A percentile compares a stretch with the other conserved stretches of the same genome.
Conservation (phyloP, 2,113 vertebrate genomes). For the Coptodon bakossiorum region DNA sequence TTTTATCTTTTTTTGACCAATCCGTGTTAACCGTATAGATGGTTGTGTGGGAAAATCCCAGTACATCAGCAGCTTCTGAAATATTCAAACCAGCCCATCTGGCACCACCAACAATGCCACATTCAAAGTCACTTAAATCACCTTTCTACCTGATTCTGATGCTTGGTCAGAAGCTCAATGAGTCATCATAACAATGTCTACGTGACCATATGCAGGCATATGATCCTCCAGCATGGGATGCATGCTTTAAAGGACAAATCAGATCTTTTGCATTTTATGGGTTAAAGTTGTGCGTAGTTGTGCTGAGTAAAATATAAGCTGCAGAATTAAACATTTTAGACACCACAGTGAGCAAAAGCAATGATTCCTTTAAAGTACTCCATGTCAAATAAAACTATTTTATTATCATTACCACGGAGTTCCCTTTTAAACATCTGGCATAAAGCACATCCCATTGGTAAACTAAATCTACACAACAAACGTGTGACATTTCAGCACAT, state of each 20-base stretch:
- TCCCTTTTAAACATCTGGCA: neutral
- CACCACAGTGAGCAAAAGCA: neutral
- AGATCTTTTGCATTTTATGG: neutral
- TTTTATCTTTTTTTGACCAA: neutral
- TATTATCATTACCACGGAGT: neutral
- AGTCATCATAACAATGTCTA: neutral
- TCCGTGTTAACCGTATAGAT: neutral
- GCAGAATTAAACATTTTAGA: neutral
- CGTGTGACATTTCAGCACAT: neutral
- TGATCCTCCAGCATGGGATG: neutral
- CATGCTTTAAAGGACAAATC: neutral
- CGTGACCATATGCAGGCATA: neutral
- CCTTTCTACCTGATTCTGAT: neutral
- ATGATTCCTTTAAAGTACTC: neutral
- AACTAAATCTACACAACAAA: neutral
- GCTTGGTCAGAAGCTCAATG: neutral
- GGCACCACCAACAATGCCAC: neutral
- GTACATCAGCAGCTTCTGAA: neutral
- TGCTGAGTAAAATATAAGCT: neutral
- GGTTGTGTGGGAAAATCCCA: neutral
- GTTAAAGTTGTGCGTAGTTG: neutral
- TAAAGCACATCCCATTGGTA: neutral
- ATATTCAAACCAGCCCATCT: neutral
- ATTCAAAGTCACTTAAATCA: neutral
- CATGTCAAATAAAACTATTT: neutral